A percentile compares a stretch with the other conserved stretches of the same genome.
phyloP scores from a whole-genome alignment of 2,797 vertebrate species.

The Phyllotis vaccarum region DNA sequence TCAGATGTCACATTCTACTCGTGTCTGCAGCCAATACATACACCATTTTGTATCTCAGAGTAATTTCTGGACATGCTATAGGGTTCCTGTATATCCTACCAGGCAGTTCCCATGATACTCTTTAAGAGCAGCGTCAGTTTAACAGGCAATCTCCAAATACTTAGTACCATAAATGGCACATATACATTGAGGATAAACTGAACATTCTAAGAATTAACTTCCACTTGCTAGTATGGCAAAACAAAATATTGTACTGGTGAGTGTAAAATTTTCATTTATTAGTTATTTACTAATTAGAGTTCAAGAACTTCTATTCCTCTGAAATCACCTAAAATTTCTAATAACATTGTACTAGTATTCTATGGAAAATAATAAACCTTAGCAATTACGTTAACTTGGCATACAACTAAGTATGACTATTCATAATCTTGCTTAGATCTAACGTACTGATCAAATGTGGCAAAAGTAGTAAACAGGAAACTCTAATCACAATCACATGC shows the following conservation, averaged over 20 bases:
- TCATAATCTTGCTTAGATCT: conserved; percentile 38
- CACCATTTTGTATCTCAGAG: neutral
- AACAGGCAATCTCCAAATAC: neutral
- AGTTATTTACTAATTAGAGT: conserved; percentile 18
- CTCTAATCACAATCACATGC: neutral
- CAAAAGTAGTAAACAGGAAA: conserved; percentile 43
- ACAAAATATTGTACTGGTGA: conserved; percentile 8
- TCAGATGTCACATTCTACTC: neutral
- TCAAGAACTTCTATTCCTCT: conserved; percentile 23
- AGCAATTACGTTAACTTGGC: conserved; percentile 42
- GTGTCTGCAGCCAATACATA: conserved; percentile 11
- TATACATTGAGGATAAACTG: neutral
- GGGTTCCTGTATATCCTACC: neutral
- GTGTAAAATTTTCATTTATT: conserved; percentile 7
- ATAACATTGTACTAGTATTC: conserved; percentile 10
- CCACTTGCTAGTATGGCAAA: conserved; percentile 36
- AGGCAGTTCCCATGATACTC: neutral
- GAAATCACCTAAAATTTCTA: conserved; percentile 59
- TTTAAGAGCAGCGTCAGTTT: neutral
- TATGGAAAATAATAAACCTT: neutral
- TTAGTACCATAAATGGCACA: neutral
- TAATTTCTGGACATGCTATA: neutral
- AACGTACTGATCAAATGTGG: conserved; percentile 21
- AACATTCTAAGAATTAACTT: conserved; percentile 7
- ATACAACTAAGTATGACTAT: conserved; percentile 21